Percentiles rank a stretch among this genome's conserved stretches.
These are phyloP conservation scores for Pristionchus exspectatus DNA, from an alignment of 2,888 invertebrate genomes.

Conservation along the genomic window DNA sequence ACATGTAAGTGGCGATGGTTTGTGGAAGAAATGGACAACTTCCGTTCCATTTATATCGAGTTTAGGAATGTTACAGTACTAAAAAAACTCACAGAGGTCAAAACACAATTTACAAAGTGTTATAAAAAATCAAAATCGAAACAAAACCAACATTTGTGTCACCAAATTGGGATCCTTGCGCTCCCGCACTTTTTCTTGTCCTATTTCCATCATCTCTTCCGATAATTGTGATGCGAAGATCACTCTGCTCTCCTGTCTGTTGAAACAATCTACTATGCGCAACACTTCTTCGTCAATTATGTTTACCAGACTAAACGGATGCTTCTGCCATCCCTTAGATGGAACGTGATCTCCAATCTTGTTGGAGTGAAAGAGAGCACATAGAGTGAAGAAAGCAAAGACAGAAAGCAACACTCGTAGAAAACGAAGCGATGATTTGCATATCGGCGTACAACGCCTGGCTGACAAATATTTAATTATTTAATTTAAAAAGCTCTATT, in stretches of 20 bases:
- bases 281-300: neutral
- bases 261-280: neutral
- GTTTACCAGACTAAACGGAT: neutral
- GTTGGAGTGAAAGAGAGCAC: neutral
- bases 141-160: neutral
- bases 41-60: conserved; percentile 73
- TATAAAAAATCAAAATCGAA: too few relatives aligned
- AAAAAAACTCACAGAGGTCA: conserved; percentile 36
- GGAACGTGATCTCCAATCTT: neutral
- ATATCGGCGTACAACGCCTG: too few relatives aligned
- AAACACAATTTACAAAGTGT: too few relatives aligned
- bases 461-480: too few relatives aligned
- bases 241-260: neutral
- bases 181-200: too few relatives aligned
- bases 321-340: neutral
- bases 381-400: neutral
- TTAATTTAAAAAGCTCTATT: too few relatives aligned
- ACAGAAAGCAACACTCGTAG: neutral
- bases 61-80: conserved; percentile 75
- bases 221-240: neutral
- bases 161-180: neutral
- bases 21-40: conserved; percentile 70
- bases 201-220: conserved; percentile 33
- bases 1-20: conserved; percentile 68
- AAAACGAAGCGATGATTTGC: conserved; percentile 26